These are phyloP conservation scores for Cylindroiulus punctatus DNA, from an alignment of 2,888 invertebrate genomes.

Conservation along the genomic window DNA sequence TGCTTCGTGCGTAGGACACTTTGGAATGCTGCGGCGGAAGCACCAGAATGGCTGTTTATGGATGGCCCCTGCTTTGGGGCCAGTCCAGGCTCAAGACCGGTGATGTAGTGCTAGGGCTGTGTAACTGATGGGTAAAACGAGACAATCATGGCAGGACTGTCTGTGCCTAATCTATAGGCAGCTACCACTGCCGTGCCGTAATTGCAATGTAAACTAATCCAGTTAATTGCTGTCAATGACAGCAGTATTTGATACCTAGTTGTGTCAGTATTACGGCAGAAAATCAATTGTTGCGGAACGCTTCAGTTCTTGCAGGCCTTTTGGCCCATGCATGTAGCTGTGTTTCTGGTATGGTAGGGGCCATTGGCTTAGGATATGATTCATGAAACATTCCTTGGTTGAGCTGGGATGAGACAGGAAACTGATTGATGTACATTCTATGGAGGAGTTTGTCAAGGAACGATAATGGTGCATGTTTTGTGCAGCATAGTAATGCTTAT, in stretches of 20 bases:
- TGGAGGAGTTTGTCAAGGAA: too few species aligned
- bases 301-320: too few species aligned
- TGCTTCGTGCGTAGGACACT: not conserved
- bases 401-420: too few species aligned
- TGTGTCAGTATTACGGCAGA: not conserved
- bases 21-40: not conserved
- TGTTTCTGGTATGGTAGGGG: too few species aligned
- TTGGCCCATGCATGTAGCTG: too few species aligned
- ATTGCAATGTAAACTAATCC: not conserved
- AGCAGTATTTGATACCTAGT: not conserved
- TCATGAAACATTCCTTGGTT: too few species aligned
- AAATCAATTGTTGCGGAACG: not conserved
- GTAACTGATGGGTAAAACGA: too few species aligned
- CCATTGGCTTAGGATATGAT: too few species aligned
- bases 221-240: not conserved
- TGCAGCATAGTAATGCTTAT: too few species aligned
- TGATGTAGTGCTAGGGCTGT: not conserved
- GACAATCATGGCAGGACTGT: not conserved
- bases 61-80: not conserved
- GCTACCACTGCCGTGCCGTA: too few species aligned
- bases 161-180: not conserved
- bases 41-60: not conserved
- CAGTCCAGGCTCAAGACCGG: conserved; percentile 12
- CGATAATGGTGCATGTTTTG: too few species aligned
- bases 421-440: too few species aligned